Base-by-base conservation (phyloP, 2,113 vertebrate species). In the Dipodomys stephensi region DNA sequence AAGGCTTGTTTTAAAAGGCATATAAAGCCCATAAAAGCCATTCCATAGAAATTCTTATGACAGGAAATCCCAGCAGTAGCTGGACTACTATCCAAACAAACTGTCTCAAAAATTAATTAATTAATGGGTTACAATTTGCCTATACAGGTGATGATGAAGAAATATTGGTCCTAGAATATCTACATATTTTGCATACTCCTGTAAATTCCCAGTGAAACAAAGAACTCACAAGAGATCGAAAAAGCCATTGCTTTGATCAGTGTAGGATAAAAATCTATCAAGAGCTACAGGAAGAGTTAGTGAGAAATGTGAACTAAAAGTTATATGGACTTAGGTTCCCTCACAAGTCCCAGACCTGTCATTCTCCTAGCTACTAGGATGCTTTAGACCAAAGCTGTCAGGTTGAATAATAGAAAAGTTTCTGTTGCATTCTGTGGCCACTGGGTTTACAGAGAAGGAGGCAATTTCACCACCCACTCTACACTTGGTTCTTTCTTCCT, bases 231-330 rank as follows among this genome's bases (percentile, higher is more conserved):
- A 32, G 2, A 72, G 93, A 79, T 60, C 35, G 30, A 57, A 92
- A 83, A 90, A 78, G 18, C 2, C 67, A 90, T 10, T 76, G 44
- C 35, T 92, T 81, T n/a, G 65, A 2, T 65, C 91, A 90, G 46
- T 44, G 80, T 85, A 62, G 30, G 20, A 11, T 62, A 82, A 82
- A 87, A 94, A 80, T 83, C 27, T n/a, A 4, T 32, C 32, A 35
- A 65, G 46, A 93, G 69, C 88, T 69, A 93, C 85, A 57, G 39
- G 79, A 85, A 68, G 57, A 95, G 92, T 86, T 71, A 78, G 46
- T 90, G 57, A 87, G 25, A 25, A 44, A 93, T 76, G 19, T 0
- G 4, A 90, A 80, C 57, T 39, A 79, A 90, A 87, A 93, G 64
- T 73, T 78, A 1, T 30, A 28, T 92, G 85, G 85, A 86, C 27